Evolutionary conservation across 2,888 invertebrate species (phyloP).

Genomic region (Emmelina monodactyla): DNA sequence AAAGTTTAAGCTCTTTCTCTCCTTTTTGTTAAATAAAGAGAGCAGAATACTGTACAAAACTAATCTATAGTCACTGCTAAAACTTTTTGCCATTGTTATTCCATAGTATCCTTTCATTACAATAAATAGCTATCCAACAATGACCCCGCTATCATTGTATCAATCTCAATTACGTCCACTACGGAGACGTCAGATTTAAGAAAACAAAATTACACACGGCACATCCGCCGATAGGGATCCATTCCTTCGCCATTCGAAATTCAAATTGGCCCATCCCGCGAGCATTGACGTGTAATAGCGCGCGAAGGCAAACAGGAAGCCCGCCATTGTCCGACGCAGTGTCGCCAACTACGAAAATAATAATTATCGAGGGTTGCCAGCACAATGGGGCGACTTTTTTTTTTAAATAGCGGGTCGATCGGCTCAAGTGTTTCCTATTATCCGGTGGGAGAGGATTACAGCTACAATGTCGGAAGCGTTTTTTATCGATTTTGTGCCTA

Average conservation of each 20-base stretch:
- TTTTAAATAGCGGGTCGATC: constrained; percentile 55
- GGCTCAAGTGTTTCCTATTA: constrained; percentile 62
- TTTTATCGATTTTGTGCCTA: constrained; percentile 29
- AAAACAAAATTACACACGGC: constrained; percentile 47
- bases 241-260: constrained; percentile 51
- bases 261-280: constrained; percentile 58
- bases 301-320: constrained; percentile 65
- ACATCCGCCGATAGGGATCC: constrained; percentile 38
- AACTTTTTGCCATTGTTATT: no score
- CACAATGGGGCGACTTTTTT: constrained; percentile 42
- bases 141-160: not conserved
- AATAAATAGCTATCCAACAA: no score
- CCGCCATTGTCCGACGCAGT: constrained; percentile 51
- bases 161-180: not conserved
- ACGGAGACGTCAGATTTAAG: constrained; percentile 17
- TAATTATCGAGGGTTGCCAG: constrained; percentile 59
- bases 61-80: no score
- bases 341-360: constrained; percentile 66
- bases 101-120: no score
- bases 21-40: no score
- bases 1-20: no score
- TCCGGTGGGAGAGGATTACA: constrained; percentile 47
- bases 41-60: no score
- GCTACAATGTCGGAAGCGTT: constrained; percentile 46
- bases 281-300: constrained; percentile 64